Base-by-base conservation (phyloP, 2,797 vertebrate species). In the Phoebastria nigripes region DNA sequence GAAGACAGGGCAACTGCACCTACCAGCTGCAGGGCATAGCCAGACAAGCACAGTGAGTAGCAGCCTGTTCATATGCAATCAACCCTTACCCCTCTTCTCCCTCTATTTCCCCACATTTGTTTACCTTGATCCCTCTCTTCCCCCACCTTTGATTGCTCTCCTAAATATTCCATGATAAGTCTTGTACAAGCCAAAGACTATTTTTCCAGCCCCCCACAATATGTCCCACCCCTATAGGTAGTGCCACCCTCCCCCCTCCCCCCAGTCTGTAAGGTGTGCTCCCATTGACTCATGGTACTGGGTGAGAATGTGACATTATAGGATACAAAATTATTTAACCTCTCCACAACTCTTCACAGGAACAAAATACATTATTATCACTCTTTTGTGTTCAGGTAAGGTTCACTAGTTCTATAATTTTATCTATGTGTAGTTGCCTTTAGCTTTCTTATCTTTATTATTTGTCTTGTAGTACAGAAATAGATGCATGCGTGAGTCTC, bases 211-310 rank as follows among this genome's bases (percentile, higher is more conserved):
- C 19, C 9, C 3, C 6, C 6, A 12, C 6, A 58, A 42, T 6
- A 4, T 44, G 20, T 63, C 11, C 20, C 6, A 47, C 9, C 8
- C 1, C 8, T 44, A 25, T 24, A 46, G 9, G 18, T 12, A 46
- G 28, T 39, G 33, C 25, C 10, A 10, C 8, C 10, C 4, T 12
- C 12, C 8, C 10, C 4, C 7, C 18, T 1, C 11, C 1, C 1
- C 11, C 3, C 26, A 33, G 26, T 54, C 31, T 78, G 11, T 18
- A 24, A 35, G 7, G 4, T 49, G 3, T 0, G 0, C 6, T 59
- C 16, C 11, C 8, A 12, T 18, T 73, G 46, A 59, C 14, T 54
- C 10, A 17, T 35, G 22, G 28, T 33, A 49, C 7, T 19, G 44
- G 5, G 1, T 39, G 18, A 20, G 13, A 61, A 44, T 47, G 25